These are phyloP conservation scores for Drosophila rubida DNA, from an alignment of 2,888 invertebrate genomes.

Conservation along the genomic window DNA sequence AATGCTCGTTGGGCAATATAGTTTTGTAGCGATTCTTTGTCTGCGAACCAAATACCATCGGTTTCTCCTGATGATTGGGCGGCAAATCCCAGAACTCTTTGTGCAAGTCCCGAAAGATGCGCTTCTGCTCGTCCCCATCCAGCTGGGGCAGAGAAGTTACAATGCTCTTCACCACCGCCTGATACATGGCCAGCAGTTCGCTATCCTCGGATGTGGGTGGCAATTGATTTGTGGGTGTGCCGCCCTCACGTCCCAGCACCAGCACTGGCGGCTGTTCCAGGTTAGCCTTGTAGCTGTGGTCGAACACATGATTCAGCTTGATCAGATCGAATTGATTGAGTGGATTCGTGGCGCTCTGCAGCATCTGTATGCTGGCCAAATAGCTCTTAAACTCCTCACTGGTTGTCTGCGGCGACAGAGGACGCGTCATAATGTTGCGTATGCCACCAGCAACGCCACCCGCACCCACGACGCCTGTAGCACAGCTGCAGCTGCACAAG, in stretches of 20 bases:
- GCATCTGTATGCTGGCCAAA: constrained; percentile 89
- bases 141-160: constrained; percentile 80
- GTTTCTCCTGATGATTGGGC: constrained; percentile 95
- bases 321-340: constrained; percentile 87
- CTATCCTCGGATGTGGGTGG: constrained; percentile 79
- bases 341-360: constrained; percentile 89
- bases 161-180: constrained; percentile 66
- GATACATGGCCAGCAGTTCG: constrained; percentile 75
- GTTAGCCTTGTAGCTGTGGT: constrained; percentile 83
- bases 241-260: constrained; percentile 61
- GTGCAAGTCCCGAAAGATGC: constrained; percentile 89
- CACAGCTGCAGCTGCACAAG: constrained; percentile 82
- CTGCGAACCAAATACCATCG: constrained; percentile 94
- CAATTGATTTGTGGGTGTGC: constrained; percentile 71
- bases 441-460: constrained; percentile 60
- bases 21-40: constrained; percentile 95
- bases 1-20: constrained; percentile 95
- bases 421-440: constrained; percentile 88
- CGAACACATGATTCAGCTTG: constrained; percentile 87
- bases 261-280: constrained; percentile 63
- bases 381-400: constrained; percentile 90
- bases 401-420: constrained; percentile 88
- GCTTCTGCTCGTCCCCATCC: constrained; percentile 88
- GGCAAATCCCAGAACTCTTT: constrained; percentile 98
- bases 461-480: constrained; percentile 28